Evolutionary conservation across 2,113 vertebrate genomes (phyloP).

Genomic region (Prolemur simus): DNA sequence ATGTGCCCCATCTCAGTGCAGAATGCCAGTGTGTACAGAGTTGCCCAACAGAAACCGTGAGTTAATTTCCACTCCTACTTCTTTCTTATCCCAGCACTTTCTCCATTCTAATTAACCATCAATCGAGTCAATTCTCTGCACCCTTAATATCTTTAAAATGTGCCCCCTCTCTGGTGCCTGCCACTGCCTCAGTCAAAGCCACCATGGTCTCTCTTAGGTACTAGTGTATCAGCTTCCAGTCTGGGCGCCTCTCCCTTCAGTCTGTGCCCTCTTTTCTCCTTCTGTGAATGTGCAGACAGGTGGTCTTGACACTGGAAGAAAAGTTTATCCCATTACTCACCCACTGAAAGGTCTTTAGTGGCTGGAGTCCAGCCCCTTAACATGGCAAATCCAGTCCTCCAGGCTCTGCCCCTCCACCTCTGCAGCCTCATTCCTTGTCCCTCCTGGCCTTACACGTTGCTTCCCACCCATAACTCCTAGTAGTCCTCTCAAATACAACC

Average conservation of each 20-base stretch:
- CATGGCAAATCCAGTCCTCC: not conserved
- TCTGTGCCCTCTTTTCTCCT: not conserved
- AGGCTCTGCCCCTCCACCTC: not conserved
- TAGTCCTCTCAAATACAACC: not conserved
- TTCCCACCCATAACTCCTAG: not conserved
- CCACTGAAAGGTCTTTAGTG: not conserved
- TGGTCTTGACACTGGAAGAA: not conserved
- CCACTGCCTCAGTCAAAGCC: not conserved
- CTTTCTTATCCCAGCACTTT: not conserved
- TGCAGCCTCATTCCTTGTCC: not conserved
- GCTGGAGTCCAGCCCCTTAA: not conserved
- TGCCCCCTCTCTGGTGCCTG: not conserved
- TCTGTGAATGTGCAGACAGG: not conserved
- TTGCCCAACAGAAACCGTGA: not conserved
- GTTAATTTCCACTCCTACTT: not conserved
- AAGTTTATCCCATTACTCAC: not conserved
- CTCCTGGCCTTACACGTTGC: not conserved
- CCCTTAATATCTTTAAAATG: not conserved
- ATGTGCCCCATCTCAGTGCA: not conserved
- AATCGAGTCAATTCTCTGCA: not conserved
- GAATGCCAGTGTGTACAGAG: not conserved
- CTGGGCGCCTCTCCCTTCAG: not conserved
- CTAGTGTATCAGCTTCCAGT: not conserved
- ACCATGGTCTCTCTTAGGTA: too few relatives aligned
- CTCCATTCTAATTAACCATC: not conserved